phyloP scores from a whole-genome alignment of 2,797 vertebrate genomes.

The Australoheros facetus region DNA sequence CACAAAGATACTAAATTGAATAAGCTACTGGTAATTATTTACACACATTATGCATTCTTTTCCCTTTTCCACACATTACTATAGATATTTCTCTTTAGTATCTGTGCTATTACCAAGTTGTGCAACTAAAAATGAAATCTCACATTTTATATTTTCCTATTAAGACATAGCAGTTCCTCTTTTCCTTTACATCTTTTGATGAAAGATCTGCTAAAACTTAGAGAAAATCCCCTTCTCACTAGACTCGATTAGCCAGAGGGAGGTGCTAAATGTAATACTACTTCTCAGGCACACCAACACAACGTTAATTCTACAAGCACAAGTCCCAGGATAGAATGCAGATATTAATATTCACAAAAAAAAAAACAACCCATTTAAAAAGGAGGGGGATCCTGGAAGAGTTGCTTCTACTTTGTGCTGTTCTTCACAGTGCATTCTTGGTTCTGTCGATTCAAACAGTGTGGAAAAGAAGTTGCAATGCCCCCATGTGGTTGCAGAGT shows the following conservation, averaged over 20 bases:
- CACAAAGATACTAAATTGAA: slow-evolving; percentile 48
- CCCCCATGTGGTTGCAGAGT: slow-evolving; percentile 69
- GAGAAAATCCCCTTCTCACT: slow-evolving; percentile 9
- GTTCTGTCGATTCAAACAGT: slow-evolving; percentile 57
- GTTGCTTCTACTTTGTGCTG: slow-evolving; percentile 69
- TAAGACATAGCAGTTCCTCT: not conserved
- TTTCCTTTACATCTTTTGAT: slow-evolving; percentile 2
- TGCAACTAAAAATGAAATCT: slow-evolving; percentile 35
- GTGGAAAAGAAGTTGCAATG: slow-evolving; percentile 56
- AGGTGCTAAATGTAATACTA: slow-evolving; percentile 46
- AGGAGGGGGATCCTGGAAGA: slow-evolving; percentile 33
- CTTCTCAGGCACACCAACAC: slow-evolving; percentile 41
- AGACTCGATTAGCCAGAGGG: slow-evolving; percentile 18
- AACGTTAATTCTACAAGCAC: slow-evolving; percentile 47
- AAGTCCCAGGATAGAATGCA: slow-evolving; percentile 44
- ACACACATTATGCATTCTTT: slow-evolving; percentile 32
- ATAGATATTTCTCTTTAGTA: slow-evolving; percentile 12
- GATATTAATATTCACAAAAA: slow-evolving; percentile 50
- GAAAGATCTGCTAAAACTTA: slow-evolving; percentile 25
- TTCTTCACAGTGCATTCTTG: slow-evolving; percentile 72
- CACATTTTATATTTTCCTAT: slow-evolving; percentile 1
- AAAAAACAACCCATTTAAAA: slow-evolving; percentile 6
- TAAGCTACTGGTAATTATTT: slow-evolving; percentile 60
- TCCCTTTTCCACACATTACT: slow-evolving; percentile 23
- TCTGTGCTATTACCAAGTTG: slow-evolving; percentile 45